Evolutionary conservation across 2,888 invertebrate genomes (phyloP).

Genomic region (Drosophila seclusa): DNA sequence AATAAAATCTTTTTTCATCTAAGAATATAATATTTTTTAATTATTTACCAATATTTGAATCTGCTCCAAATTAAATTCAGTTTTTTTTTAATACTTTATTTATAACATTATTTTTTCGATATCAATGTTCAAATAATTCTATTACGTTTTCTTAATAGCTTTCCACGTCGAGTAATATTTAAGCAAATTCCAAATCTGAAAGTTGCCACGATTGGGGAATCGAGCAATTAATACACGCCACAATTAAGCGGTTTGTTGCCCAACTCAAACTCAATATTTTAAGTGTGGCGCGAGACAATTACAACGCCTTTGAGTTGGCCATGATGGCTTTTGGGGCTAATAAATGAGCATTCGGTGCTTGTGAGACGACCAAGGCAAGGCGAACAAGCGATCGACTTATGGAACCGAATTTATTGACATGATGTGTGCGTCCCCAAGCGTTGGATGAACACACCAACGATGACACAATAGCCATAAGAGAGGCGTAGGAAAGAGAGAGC

Average conservation of each 20-base stretch:
- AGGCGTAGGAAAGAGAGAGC: background rate
- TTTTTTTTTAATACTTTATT: background rate
- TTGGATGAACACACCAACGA: slow-evolving; percentile 58
- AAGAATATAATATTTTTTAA: background rate
- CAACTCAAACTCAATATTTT: slow-evolving; percentile 16
- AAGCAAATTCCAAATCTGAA: background rate
- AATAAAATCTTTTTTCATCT: background rate
- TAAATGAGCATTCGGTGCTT: slow-evolving; percentile 55
- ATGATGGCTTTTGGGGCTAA: slow-evolving; percentile 52
- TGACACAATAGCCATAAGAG: slow-evolving; percentile 60
- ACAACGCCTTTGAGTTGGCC: slow-evolving; percentile 10
- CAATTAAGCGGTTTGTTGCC: slow-evolving; percentile 17
- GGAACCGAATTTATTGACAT: slow-evolving; percentile 66
- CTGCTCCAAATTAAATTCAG: background rate
- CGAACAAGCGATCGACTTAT: slow-evolving; percentile 69
- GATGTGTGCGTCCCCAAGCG: slow-evolving; percentile 55
- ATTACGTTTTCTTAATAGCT: background rate
- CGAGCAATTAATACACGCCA: slow-evolving; percentile 19
- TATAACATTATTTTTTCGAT: background rate
- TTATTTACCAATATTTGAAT: background rate
- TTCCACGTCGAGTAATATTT: background rate
- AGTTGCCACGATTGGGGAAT: background rate
- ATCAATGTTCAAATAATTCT: background rate
- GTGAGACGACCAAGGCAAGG: slow-evolving; percentile 36
- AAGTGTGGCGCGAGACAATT: slow-evolving; percentile 6